Evolutionary conservation across 2,113 vertebrate genomes (phyloP).

Genomic region (Hirundichthys speculiger): DNA sequence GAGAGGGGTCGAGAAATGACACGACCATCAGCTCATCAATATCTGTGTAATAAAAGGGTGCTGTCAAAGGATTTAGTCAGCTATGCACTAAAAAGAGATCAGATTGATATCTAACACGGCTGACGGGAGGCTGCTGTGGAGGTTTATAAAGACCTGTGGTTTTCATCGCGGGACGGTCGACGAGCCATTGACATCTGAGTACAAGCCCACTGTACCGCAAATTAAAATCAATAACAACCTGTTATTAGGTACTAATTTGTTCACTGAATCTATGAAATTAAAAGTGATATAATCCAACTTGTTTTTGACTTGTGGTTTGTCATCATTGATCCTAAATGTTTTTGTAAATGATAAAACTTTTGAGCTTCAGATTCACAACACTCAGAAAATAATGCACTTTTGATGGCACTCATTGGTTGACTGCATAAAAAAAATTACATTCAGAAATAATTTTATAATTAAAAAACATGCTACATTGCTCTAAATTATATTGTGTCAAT

Average conservation of each 20-base stretch:
- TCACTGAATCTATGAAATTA: conserved; percentile 65
- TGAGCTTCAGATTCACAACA: not conserved
- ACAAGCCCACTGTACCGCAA: conserved; percentile 16
- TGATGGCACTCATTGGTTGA: not conserved
- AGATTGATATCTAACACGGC: conserved; percentile 24
- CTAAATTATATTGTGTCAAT: no score
- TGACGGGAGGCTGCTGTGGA: conserved; percentile 22
- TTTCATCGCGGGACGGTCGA: not conserved
- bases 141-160: conserved; percentile 9
- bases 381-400: not conserved
- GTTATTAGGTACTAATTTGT: conserved; percentile 36
- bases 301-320: conserved; percentile 4
- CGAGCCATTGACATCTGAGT: conserved; percentile 41
- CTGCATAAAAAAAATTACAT: not conserved
- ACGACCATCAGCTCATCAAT: conserved; percentile 28
- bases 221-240: conserved; percentile 21
- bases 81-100: conserved; percentile 40
- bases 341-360: not conserved
- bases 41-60: conserved; percentile 38
- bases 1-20: conserved; percentile 49
- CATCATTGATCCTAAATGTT: not conserved
- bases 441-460: not conserved
- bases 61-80: conserved; percentile 55
- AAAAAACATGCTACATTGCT: not conserved
- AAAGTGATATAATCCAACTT: conserved; percentile 33